Conservation (phyloP, 2,797 vertebrate species). For the Yasuhikotakia modesta region DNA sequence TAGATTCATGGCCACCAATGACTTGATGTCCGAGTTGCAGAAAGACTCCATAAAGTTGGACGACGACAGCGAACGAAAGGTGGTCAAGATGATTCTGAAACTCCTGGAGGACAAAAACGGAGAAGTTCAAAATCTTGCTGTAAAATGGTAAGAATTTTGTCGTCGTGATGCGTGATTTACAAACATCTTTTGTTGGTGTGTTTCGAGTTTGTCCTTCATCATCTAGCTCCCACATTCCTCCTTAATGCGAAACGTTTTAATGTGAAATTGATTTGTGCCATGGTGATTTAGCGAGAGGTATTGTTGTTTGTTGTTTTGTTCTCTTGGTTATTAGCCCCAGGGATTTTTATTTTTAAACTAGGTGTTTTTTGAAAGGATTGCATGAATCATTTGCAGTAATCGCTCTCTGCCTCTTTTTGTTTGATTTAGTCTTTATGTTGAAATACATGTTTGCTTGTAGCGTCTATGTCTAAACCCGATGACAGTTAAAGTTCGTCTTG, state of each 20-base stretch:
- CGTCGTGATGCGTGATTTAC: not conserved
- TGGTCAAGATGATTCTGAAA: constrained; percentile 99
- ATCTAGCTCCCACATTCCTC: not conserved
- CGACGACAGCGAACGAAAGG: constrained; percentile 98
- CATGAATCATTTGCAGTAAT: constrained; percentile 7
- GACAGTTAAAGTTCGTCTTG: not conserved
- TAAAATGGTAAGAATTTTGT: constrained; percentile 87
- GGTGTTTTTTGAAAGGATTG: constrained; percentile 3
- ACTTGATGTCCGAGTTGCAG: constrained; percentile 98
- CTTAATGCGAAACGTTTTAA: constrained; percentile 22
- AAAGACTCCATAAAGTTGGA: constrained; percentile 99
- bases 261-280: constrained; percentile 41
- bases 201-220: constrained; percentile 12
- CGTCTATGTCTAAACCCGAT: not conserved
- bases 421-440: not conserved
- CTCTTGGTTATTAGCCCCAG: constrained; percentile 14
- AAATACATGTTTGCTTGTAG: not conserved
- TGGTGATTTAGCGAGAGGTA: constrained; percentile 25
- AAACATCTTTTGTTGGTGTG: not conserved
- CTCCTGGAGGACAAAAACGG: constrained; percentile 98
- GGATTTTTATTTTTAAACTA: not conserved
- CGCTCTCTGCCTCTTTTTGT: not conserved
- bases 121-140: constrained; percentile 97
- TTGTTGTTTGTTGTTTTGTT: constrained; percentile 5
- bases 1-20: constrained; percentile 99